Percentiles rank a stretch among this genome's conserved stretches.
These are phyloP conservation scores for Chironomus tentans DNA, from an alignment of 2,888 invertebrate species.

Conservation along the genomic window DNA sequence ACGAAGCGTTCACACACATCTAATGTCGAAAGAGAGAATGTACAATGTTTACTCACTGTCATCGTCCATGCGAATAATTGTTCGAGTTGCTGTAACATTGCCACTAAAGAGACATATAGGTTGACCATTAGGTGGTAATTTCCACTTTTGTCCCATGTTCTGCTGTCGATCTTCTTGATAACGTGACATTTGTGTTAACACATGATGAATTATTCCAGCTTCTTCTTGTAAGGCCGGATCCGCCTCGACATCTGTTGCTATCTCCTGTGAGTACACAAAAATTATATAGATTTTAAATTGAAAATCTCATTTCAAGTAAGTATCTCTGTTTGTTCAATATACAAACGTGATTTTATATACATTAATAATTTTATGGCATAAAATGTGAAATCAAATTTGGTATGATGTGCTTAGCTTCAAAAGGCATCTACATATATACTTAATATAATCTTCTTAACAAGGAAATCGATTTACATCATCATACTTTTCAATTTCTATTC, in stretches of 20 bases:
- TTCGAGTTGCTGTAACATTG: slow-evolving; percentile 45
- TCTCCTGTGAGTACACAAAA: slow-evolving; percentile 44
- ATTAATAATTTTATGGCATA: no score
- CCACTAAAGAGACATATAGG: slow-evolving; percentile 58
- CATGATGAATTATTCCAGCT: slow-evolving; percentile 58
- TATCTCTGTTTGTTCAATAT: no score
- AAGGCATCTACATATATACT: no score
- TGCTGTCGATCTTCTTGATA: slow-evolving; percentile 52
- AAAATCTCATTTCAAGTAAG: neutral
- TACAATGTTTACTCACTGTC: slow-evolving; percentile 48
- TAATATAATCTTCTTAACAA: no score
- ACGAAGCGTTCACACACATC: neutral
- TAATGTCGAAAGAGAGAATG: neutral
- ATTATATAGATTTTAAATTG: neutral
- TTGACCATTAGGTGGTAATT: slow-evolving; percentile 58
- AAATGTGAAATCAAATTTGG: no score
- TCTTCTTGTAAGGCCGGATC: slow-evolving; percentile 59
- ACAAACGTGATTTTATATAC: no score
- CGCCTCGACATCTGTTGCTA: slow-evolving; percentile 58
- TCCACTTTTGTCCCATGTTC: slow-evolving; percentile 58
- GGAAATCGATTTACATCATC: no score
- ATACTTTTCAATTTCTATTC: no score
- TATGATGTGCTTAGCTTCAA: no score
- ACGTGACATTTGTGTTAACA: slow-evolving; percentile 53
- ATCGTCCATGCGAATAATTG: slow-evolving; percentile 54